Base-by-base conservation (phyloP, 2,113 vertebrate species). In the Galemys pyrenaicus region DNA sequence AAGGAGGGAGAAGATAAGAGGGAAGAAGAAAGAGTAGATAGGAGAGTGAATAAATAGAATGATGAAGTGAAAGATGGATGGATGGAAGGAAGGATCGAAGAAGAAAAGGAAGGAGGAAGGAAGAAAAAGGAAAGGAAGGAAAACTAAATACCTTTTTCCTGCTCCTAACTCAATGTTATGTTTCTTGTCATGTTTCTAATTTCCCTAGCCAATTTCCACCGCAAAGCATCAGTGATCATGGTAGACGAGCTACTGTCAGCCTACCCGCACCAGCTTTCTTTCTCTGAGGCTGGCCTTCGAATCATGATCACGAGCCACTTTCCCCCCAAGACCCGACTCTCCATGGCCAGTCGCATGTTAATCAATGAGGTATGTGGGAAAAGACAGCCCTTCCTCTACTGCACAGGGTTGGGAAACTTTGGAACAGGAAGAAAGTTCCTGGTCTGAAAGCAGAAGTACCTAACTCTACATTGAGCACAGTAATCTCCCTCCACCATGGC, bases 281-380 rank as follows among this genome's bases (percentile, higher is more conserved):
- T 99, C 98, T 99, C 99, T 0, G 99, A 99, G 97, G 99, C 99
- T 46, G 99, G 99, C 44, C 99, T 99, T 97, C 98, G 99, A 95
- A 99, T 99, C 98, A 99, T 99, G 99, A 99, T 99, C 98, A 99
- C 99, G 78, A 99, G 98, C 95, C 99, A 99, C 97, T 99, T 99
- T 88, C 99, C 99, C 58, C 99, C 99, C 24, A 99, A 99, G 96
- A 99, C 99, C 71, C 98, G 99, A n/a, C 99, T 99, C 95, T 99
- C 99, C 95, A 99, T 99, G 99, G 99, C 99, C 92, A 99, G 99
- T 39, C 99, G 99, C n/a, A 99, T 99, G 99, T 97, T 99, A 84
- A 99, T 99, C 98, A 99, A 99, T 60, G 99, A 99, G 99, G 99
- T 99, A 96, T 56, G 94, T 95, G 35, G 51, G 32, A 85, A 91